Evolutionary conservation across 2,888 invertebrate genomes (phyloP).

Genomic region (Mantis religiosa): DNA sequence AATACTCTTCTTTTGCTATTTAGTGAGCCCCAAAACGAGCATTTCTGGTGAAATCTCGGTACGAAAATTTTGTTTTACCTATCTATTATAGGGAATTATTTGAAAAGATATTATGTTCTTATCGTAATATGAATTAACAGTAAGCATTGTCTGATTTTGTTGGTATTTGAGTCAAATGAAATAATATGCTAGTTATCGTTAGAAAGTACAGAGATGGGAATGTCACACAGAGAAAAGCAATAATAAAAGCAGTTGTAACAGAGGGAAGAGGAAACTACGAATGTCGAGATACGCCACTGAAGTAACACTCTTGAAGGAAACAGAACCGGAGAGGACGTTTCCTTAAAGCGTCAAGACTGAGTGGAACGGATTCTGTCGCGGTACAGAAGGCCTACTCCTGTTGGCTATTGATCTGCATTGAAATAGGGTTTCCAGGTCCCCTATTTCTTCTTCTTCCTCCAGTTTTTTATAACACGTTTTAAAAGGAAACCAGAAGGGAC

Average conservation of each 20-base stretch:
- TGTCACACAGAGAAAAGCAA: not conserved
- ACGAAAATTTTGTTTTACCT: too few species aligned
- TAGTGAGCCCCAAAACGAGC: too few species aligned
- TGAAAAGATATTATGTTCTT: too few species aligned
- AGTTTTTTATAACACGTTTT: not conserved
- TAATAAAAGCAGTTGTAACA: not conserved
- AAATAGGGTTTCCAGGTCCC: not conserved
- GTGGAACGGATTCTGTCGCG: not conserved
- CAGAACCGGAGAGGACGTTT: not conserved
- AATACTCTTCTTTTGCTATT: too few species aligned
- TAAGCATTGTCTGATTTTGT: too few species aligned
- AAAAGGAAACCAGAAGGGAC: not conserved
- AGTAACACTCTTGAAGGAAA: not conserved
- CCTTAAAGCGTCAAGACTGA: not conserved
- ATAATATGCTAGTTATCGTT: too few species aligned
- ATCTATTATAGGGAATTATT: too few species aligned
- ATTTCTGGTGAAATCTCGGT: too few species aligned
- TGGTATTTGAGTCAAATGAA: too few species aligned
- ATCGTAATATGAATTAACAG: too few species aligned
- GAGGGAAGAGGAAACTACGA: not conserved
- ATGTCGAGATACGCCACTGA: not conserved
- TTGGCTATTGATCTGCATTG: not conserved
- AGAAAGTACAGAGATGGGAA: not conserved
- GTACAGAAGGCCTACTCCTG: not conserved
- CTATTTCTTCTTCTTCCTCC: not conserved